These are phyloP conservation scores for Adelphocoris suturalis DNA, from an alignment of 2,888 invertebrate species.

Conservation along the genomic window DNA sequence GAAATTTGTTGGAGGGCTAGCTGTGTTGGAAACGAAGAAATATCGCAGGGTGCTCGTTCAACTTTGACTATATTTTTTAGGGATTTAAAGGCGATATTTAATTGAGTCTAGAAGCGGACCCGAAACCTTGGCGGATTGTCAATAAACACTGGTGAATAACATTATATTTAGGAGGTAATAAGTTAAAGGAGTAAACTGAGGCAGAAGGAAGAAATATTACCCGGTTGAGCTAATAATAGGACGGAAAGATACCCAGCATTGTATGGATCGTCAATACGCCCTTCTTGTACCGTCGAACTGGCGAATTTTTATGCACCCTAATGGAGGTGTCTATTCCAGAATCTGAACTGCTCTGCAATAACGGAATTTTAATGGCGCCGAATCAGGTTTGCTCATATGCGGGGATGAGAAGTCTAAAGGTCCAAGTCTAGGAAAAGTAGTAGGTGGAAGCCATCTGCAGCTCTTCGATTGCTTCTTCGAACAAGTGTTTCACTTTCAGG, in stretches of 20 bases:
- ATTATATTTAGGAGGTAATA: constrained; percentile 58
- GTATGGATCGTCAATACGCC: background rate
- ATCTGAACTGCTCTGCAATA: no score
- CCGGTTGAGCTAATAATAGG: constrained; percentile 45
- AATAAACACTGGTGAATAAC: constrained; percentile 65
- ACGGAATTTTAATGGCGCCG: no score
- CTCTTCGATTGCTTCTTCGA: no score
- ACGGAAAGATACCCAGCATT: background rate
- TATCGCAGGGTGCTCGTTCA: constrained; percentile 54
- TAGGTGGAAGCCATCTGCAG: no score
- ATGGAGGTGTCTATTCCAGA: no score
- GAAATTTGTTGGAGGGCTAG: constrained; percentile 64
- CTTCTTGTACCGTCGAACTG: background rate
- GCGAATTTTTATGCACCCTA: no score
- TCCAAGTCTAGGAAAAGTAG: no score
- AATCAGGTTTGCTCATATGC: no score
- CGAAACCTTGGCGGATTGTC: constrained; percentile 64
- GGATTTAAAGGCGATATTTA: constrained; percentile 70
- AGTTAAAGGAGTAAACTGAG: constrained; percentile 48
- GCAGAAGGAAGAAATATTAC: constrained; percentile 58
- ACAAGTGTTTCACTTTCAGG: no score
- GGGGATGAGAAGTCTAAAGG: no score
- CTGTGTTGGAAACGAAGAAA: constrained; percentile 55
- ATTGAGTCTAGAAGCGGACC: constrained; percentile 64
- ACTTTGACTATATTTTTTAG: constrained; percentile 67